phyloP scores from a whole-genome alignment of 2,113 vertebrate species.

The Coptodon bakossiorum region DNA sequence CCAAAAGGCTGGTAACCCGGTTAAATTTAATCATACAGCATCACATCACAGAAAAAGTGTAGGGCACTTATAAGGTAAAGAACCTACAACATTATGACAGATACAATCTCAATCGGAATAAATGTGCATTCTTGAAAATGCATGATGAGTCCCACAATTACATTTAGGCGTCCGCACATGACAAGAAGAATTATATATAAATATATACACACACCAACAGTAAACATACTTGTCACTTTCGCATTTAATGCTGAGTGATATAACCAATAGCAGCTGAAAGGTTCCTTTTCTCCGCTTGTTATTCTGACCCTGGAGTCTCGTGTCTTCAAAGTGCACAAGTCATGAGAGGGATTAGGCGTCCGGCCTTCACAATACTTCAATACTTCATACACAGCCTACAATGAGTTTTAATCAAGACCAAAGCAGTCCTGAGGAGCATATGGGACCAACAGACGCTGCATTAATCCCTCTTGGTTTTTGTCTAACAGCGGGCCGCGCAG shows the following conservation, averaged over 20 bases:
- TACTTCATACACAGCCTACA: constrained; percentile 36
- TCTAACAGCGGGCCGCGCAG: constrained; percentile 56
- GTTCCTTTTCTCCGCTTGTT: constrained; percentile 25
- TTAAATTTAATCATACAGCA: background rate
- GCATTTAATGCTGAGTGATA: background rate
- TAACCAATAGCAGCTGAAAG: background rate
- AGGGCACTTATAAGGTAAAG: background rate
- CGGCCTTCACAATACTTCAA: constrained; percentile 42
- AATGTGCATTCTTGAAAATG: background rate
- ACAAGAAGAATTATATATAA: background rate
- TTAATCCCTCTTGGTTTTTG: constrained; percentile 65
- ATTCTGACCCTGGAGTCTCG: constrained; percentile 51
- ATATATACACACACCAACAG: background rate
- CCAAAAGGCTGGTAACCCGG: background rate
- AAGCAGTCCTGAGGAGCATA: constrained; percentile 63
- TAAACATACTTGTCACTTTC: background rate
- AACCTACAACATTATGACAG: background rate
- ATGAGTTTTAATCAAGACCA: constrained; percentile 72
- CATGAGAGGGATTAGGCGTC: constrained; percentile 51
- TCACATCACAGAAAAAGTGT: background rate
- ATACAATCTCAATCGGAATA: background rate
- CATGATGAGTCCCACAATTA: background rate
- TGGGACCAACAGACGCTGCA: constrained; percentile 70
- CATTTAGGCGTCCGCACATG: background rate
- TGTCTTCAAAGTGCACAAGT: constrained; percentile 64